A percentile compares a stretch with the other conserved stretches of the same genome.
These are phyloP conservation scores for Coelopa pilipes DNA, from an alignment of 2,888 invertebrate species.

Conservation along the genomic window DNA sequence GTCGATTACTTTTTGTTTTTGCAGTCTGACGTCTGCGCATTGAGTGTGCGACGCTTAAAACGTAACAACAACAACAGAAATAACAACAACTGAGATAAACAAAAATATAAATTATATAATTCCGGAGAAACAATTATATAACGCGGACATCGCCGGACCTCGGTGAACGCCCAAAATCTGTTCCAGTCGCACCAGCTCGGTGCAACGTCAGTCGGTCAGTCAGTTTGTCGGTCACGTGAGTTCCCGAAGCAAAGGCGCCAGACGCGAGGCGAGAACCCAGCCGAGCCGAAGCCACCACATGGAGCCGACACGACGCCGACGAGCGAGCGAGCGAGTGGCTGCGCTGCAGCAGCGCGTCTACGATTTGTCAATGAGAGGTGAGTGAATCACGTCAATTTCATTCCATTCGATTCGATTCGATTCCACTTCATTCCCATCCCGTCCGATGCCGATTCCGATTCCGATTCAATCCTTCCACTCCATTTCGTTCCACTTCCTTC, in stretches of 20 bases:
- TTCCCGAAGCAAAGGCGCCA: not conserved
- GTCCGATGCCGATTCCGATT: too few relatives aligned
- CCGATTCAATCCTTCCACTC: too few relatives aligned
- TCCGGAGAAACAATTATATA: conserved; percentile 23
- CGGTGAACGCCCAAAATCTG: too few relatives aligned
- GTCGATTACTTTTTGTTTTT: conserved; percentile 23
- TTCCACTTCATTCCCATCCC: too few relatives aligned
- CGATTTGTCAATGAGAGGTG: conserved; percentile 36
- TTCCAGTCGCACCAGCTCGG: too few relatives aligned
- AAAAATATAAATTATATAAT: conserved; percentile 25
- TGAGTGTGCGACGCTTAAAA: conserved; percentile 31
- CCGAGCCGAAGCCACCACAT: not conserved
- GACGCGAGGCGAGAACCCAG: not conserved
- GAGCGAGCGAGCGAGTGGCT: conserved; percentile 30
- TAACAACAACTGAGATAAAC: not conserved
- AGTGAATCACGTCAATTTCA: conserved; percentile 12
- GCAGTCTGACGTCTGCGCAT: conserved; percentile 8
- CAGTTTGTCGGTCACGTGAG: not conserved
- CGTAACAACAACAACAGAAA: conserved; percentile 5
- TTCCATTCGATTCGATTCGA: too few relatives aligned
- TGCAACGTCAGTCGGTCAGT: too few relatives aligned
- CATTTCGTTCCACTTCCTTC: too few relatives aligned
- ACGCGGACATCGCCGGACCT: not conserved
- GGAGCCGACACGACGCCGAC: conserved; percentile 23
- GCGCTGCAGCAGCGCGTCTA: conserved; percentile 23